A percentile compares a stretch with the other conserved stretches of the same genome.
Evolutionary conservation across 2,113 vertebrate species (phyloP).

Genomic region (Nematolebias whitei): DNA sequence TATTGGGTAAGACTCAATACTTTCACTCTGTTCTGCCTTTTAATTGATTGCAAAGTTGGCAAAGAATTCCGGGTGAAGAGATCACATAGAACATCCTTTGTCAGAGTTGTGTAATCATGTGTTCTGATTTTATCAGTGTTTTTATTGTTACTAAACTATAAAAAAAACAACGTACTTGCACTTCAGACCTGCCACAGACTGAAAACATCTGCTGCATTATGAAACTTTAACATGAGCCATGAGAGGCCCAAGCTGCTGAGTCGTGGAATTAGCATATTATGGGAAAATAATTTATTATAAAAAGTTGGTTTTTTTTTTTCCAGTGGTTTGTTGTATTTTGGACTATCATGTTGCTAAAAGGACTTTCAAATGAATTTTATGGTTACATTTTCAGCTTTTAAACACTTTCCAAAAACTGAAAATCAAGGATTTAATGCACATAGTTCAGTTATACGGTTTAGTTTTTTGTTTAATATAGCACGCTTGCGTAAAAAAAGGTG

Average conservation of each 20-base stretch:
- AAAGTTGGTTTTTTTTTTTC: too few relatives aligned
- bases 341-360: too few relatives aligned
- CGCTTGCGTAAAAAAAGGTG: background rate
- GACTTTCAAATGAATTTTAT: background rate
- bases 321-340: too few relatives aligned
- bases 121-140: background rate
- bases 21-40: slow-evolving; percentile 7
- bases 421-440: background rate
- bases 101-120: background rate
- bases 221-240: background rate
- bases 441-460: background rate
- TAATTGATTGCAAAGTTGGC: background rate
- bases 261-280: too few relatives aligned
- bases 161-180: background rate
- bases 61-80: background rate
- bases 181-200: background rate
- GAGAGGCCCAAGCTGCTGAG: background rate
- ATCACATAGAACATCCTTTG: background rate
- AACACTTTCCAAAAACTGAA: background rate
- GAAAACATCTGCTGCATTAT: too few relatives aligned
- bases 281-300: too few relatives aligned
- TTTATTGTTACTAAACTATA: background rate
- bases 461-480: background rate
- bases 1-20: slow-evolving; percentile 6
- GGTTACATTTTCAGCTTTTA: background rate